Evolutionary conservation across 1,140 invertebrate species (phyloP).

Genomic region (Zaprionus inermis): DNA sequence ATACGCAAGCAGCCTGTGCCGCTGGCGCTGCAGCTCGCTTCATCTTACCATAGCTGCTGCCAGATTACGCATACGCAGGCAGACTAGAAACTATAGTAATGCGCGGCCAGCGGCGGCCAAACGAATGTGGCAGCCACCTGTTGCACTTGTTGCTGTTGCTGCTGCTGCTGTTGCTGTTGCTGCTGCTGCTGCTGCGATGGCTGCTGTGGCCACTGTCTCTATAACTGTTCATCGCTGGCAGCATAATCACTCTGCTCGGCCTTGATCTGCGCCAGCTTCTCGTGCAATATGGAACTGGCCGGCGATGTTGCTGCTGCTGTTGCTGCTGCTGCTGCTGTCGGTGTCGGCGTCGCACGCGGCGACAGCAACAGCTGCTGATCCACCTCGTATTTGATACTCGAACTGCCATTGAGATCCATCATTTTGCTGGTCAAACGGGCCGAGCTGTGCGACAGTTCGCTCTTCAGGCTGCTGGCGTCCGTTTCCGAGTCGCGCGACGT

Average conservation of each 20-base stretch:
- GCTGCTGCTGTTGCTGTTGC: constrained; percentile 3
- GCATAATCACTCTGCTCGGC: constrained; percentile 64
- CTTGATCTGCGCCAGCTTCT: constrained; percentile 83
- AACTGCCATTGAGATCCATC: constrained; percentile 78
- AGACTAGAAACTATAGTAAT: constrained; percentile 74
- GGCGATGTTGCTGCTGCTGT: not conserved
- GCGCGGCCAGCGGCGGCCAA: constrained; percentile 71
- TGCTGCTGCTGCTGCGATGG: constrained; percentile 5
- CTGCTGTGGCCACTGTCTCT: constrained; percentile 52
- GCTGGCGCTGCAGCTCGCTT: not conserved
- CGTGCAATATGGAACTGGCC: constrained; percentile 67
- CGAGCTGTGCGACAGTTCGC: constrained; percentile 60
- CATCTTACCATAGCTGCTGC: no score
- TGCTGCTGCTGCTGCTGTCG: not conserved
- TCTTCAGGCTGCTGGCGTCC: constrained; percentile 72
- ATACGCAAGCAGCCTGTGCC: not conserved
- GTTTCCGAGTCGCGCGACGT: constrained; percentile 80
- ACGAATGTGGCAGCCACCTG: constrained; percentile 59
- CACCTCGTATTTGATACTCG: constrained; percentile 58
- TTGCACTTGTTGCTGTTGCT: constrained; percentile 45
- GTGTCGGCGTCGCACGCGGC: not conserved
- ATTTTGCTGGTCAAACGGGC: constrained; percentile 55
- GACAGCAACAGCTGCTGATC: constrained; percentile 8
- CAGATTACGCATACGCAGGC: not conserved
- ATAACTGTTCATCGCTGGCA: constrained; percentile 71